These are phyloP conservation scores for Euleptes europaea DNA, from an alignment of 2,113 vertebrate genomes.

Conservation along the genomic window DNA sequence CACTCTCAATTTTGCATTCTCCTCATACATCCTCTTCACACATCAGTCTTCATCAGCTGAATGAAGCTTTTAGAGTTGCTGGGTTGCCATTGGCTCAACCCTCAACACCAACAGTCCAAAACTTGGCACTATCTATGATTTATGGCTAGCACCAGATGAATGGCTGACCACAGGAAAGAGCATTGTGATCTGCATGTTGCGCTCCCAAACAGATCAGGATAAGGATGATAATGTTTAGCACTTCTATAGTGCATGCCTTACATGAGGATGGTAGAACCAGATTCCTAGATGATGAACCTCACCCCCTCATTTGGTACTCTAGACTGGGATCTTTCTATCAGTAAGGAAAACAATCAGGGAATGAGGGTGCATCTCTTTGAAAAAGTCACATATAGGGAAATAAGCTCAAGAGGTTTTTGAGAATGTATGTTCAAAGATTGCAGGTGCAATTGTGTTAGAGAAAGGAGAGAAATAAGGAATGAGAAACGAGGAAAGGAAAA, in stretches of 20 bases:
- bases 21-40: neutral
- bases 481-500: neutral
- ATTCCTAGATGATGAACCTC: neutral
- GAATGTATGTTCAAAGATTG: neutral
- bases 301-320: neutral
- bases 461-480: neutral
- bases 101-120: neutral
- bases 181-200: neutral
- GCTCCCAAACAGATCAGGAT: no score
- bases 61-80: neutral
- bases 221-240: neutral
- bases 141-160: neutral
- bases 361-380: neutral
- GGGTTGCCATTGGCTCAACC: neutral
- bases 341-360: neutral
- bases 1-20: neutral
- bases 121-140: neutral
- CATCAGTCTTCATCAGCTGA: neutral
- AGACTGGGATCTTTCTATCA: neutral
- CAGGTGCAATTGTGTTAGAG: neutral
- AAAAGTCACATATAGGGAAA: neutral
- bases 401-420: neutral
- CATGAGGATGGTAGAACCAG: neutral
- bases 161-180: neutral
- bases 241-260: neutral